Evolutionary conservation across 2,113 vertebrate genomes (phyloP), one percentile per base, ranked within the genome.

Genomic region (Natator depressus): DNA sequence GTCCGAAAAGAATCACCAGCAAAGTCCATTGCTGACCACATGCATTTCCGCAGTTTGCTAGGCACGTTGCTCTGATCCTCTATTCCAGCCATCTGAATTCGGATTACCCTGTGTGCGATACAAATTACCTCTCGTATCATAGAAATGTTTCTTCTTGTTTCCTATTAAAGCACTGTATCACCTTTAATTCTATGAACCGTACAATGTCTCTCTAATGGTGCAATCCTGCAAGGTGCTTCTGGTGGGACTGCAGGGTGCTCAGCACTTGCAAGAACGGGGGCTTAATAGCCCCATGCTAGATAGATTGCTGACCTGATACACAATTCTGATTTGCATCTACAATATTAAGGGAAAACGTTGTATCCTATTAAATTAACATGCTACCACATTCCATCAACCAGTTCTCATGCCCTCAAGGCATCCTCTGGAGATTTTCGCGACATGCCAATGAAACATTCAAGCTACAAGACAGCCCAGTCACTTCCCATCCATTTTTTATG

Each of bases 401-500:
- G 82, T 94, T 97, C 96, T 96, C 95, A 93, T 97, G 97, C 96
- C 97, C 96, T 89, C 42, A 0, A 97, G 97, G 97, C 96, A 93
- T 97, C 94, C 97, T 97, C 97, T 97, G 95, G 96, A 97, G 96
- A 95, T 96, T 97, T 96, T 96, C 22, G 5, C 10, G 8, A 95
- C 90, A 91, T 96, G 97, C 96, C 96, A 96, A 89, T 95, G 95
- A 97, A 94, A 94, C 95, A 93, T 95, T 96, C 92, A 95, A 93
- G 29, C 88, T 93, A 96, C 96, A 95, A 96, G 93, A 95, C 97
- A 95, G 89, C 84, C 97, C 91, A 96, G 97, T 97, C 96, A 95
- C 96, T 96, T 97, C 92, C 96, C 96, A 97, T 97, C 96, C 96
- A 96, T 95, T 97, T 97, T 96, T 96, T 93, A 97, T 96, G 96